Evolutionary conservation across 2,888 invertebrate species (phyloP).

Genomic region (Lottia gigantea): DNA sequence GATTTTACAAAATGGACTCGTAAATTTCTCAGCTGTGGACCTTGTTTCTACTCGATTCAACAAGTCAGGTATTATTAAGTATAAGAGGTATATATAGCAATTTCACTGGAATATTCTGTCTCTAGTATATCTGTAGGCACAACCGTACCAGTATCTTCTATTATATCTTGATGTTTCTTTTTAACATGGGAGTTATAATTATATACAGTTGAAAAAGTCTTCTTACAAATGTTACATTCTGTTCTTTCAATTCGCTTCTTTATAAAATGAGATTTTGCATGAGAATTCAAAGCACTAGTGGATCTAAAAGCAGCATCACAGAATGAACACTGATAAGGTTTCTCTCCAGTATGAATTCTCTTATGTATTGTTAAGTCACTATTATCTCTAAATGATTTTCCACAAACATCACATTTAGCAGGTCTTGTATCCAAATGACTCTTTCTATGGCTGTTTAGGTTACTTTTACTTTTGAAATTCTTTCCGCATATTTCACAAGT

Average conservation of each 20-base stretch:
- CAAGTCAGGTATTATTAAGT: no score
- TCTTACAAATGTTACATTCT: not conserved
- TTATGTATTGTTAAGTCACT: not conserved
- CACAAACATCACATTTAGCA: slow-evolving; percentile 23
- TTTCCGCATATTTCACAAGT: slow-evolving; percentile 28
- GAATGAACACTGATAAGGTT: not conserved
- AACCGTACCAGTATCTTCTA: no score
- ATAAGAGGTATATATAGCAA: no score
- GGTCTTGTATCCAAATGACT: slow-evolving; percentile 22
- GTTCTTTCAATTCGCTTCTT: not conserved
- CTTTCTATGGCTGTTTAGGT: slow-evolving; percentile 21
- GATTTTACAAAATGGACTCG: no score
- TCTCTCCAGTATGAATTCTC: slow-evolving; percentile 3
- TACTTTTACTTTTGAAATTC: slow-evolving; percentile 24
- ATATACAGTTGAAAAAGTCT: not conserved
- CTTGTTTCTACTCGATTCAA: no score
- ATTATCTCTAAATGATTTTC: not conserved
- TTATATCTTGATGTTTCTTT: no score
- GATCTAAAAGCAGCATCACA: not conserved
- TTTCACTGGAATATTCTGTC: no score
- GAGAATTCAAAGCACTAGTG: not conserved
- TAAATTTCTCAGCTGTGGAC: no score
- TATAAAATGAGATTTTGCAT: not conserved
- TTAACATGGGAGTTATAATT: no score
- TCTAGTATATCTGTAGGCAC: no score